Percentiles rank a stretch among this genome's conserved stretches.
Conservation (phyloP, 1,140 invertebrate genomes). For the Asobara japonica region DNA sequence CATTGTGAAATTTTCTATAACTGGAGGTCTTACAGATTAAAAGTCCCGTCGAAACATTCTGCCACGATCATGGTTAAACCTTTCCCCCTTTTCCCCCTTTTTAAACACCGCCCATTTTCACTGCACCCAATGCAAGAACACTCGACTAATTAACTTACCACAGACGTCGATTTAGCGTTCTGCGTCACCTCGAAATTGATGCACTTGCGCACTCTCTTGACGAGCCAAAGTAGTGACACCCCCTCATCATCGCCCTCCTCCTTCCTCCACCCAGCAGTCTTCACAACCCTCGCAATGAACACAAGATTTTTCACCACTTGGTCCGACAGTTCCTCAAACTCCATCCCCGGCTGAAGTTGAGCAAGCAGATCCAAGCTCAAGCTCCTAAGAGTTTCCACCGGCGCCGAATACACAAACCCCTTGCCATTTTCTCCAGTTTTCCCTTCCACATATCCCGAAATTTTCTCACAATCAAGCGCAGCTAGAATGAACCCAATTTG, state of each 20-base stretch:
- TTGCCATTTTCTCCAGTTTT: too few species aligned
- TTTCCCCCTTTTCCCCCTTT: too few species aligned
- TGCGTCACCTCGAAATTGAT: conserved; percentile 78
- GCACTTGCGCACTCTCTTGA: conserved; percentile 74
- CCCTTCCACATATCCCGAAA: conserved; percentile 62
- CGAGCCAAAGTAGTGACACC: conserved; percentile 73
- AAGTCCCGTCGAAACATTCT: too few species aligned
- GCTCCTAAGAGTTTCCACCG: conserved; percentile 71
- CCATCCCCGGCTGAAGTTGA: conserved; percentile 74
- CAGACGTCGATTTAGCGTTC: conserved; percentile 65
- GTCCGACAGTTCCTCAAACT: conserved; percentile 71
- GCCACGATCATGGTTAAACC: too few species aligned
- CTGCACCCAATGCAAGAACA: conserved; percentile 15
- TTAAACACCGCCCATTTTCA: too few species aligned
- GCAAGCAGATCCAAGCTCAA: conserved; percentile 78
- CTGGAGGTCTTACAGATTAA: too few species aligned
- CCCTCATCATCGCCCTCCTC: conserved; percentile 52
- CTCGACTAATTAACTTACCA: conserved; percentile 65
- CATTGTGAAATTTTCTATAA: too few species aligned
- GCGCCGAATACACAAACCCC: conserved; percentile 67
- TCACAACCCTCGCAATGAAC: conserved; percentile 73
- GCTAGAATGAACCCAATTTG: conserved; percentile 78
- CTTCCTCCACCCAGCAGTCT: conserved; percentile 56
- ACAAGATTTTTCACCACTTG: conserved; percentile 80
- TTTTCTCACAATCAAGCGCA: conserved; percentile 70